Conservation (phyloP, 1,140 invertebrate genomes). For the Leucophenga varia region DNA sequence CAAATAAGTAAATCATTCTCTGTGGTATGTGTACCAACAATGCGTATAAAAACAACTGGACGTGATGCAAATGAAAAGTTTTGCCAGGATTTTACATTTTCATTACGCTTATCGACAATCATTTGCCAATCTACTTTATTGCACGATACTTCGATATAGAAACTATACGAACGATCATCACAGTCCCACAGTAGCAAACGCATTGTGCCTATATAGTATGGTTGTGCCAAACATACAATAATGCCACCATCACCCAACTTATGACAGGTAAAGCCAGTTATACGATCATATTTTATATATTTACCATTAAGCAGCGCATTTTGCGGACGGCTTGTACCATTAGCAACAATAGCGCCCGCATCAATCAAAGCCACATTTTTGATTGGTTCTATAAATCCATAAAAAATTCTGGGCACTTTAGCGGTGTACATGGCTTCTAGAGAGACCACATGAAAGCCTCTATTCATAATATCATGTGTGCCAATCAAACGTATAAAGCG, state of each 20-base stretch:
- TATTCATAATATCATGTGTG: conserved; percentile 94
- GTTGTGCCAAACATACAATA: conserved; percentile 93
- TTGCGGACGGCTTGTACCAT: conserved; percentile 87
- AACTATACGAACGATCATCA: conserved; percentile 94
- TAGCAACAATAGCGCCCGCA: conserved; percentile 87
- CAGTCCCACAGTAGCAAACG: conserved; percentile 96
- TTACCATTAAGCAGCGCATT: conserved; percentile 97
- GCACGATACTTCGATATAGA: conserved; percentile 93
- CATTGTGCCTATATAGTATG: conserved; percentile 90
- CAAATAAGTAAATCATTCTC: conserved; percentile 98
- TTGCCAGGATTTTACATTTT: conserved; percentile 80
- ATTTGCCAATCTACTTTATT: conserved; percentile 89
- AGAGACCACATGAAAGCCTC: conserved; percentile 93
- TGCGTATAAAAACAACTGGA: conserved; percentile 90
- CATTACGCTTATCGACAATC: conserved; percentile 69
- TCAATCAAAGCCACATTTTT: conserved; percentile 91
- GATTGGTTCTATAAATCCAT: conserved; percentile 80
- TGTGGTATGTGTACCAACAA: conserved; percentile 94
- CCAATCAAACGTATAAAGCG: conserved; percentile 88
- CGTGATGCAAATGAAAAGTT: conserved; percentile 76
- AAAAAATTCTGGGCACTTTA: conserved; percentile 71
- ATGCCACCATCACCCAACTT: conserved; percentile 95
- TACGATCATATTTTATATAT: conserved; percentile 94
- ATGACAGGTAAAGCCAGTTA: conserved; percentile 96
- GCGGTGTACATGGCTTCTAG: conserved; percentile 87